A percentile compares a stretch with the other conserved stretches of the same genome.
These are phyloP conservation scores for Harlomillsia oculata DNA, from an alignment of 1,140 invertebrate species.

Conservation along the genomic window DNA sequence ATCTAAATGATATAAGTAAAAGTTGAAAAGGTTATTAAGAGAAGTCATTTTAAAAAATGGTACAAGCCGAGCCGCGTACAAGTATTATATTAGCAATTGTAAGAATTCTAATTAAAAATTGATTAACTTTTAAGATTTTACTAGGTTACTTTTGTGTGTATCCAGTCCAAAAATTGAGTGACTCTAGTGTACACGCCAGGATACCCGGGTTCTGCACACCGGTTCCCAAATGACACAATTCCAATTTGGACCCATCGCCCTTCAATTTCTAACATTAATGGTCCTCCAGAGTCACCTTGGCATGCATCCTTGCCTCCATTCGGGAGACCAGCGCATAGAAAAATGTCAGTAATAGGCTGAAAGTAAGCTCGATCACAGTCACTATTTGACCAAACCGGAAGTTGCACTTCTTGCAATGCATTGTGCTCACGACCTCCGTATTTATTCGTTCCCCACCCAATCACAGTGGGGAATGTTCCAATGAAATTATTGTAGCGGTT, in stretches of 20 bases:
- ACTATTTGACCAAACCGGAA: constrained; percentile 83
- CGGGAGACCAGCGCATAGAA: constrained; percentile 80
- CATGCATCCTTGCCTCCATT: constrained; percentile 86
- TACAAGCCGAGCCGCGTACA: too few relatives aligned
- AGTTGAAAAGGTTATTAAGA: too few relatives aligned
- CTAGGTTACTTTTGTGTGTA: constrained; percentile 20
- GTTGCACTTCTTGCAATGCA: constrained; percentile 64
- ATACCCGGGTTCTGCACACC: constrained; percentile 69
- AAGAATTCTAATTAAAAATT: too few relatives aligned
- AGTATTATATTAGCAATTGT: too few relatives aligned
- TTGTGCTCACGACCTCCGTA: constrained; percentile 70
- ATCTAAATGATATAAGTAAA: too few relatives aligned
- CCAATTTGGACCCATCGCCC: constrained; percentile 75
- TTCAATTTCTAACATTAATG: constrained; percentile 65
- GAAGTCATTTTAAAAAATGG: too few relatives aligned
- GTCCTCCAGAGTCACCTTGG: constrained; percentile 56
- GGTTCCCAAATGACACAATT: constrained; percentile 83
- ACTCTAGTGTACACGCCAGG: constrained; percentile 28
- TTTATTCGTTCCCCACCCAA: constrained; percentile 27
- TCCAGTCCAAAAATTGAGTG: constrained; percentile 30
- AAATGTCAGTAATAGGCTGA: constrained; percentile 81
- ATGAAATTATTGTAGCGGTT: constrained; percentile 52
- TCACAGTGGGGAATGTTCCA: constrained; percentile 64
- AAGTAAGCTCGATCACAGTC: constrained; percentile 83
- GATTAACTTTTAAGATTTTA: too few relatives aligned